Evolutionary conservation across 2,113 vertebrate species (phyloP).

Genomic region (Cryptomyrus ogoouensis): DNA sequence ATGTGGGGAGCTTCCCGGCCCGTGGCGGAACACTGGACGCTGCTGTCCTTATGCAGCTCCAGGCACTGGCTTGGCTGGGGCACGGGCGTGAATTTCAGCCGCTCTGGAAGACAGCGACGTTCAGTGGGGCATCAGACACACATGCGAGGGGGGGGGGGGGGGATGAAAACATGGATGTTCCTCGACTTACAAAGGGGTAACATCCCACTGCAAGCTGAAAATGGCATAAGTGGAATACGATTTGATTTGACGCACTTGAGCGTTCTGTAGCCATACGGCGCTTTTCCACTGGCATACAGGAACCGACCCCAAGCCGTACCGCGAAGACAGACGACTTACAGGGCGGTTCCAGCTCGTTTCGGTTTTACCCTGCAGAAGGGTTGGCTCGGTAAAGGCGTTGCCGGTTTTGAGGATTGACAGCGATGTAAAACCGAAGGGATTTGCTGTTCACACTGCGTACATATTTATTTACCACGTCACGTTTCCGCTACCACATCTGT

Average conservation of each 20-base stretch:
- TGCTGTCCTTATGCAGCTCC: constrained; percentile 84
- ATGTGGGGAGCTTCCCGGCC: constrained; percentile 79
- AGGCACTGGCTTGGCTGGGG: constrained; percentile 85
- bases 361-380: neutral
- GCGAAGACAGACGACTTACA: neutral
- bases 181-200: neutral
- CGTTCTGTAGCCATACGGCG: neutral
- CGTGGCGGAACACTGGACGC: constrained; percentile 82
- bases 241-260: neutral
- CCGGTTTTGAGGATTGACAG: neutral
- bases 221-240: neutral
- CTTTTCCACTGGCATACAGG: neutral
- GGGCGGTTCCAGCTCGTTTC: neutral
- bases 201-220: neutral
- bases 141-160: neutral
- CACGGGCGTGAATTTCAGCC: constrained; percentile 89
- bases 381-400: neutral
- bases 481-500: neutral
- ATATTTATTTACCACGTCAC: neutral
- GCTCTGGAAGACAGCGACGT: constrained; percentile 65
- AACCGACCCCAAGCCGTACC: neutral
- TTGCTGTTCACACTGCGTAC: neutral
- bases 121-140: neutral
- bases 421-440: neutral
- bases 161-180: neutral